Evolutionary conservation across 2,113 vertebrate genomes (phyloP).

Genomic region (Hydrolagus affinis): DNA sequence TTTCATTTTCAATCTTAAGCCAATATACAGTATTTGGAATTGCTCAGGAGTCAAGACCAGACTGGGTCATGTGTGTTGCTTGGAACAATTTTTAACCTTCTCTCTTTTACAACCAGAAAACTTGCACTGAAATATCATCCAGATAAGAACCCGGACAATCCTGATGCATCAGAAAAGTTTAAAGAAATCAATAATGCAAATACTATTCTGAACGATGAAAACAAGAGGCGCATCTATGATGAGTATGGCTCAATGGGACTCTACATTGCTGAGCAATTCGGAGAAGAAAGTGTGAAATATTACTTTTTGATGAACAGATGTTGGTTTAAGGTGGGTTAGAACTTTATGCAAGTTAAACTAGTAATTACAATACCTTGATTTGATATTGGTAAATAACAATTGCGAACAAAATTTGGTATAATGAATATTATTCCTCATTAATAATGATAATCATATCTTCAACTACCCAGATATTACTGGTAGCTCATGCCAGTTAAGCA

Average conservation of each 20-base stretch:
- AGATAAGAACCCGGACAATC: conserved; percentile 86
- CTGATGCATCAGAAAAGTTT: conserved; percentile 77
- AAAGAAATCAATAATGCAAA: conserved; percentile 94
- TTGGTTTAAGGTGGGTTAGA: conserved; percentile 82
- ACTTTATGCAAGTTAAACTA: not conserved
- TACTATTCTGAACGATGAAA: conserved; percentile 70
- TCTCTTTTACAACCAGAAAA: conserved; percentile 52
- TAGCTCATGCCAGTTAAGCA: too few species aligned
- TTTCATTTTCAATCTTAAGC: too few species aligned
- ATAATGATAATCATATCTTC: too few species aligned
- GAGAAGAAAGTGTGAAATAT: conserved; percentile 80
- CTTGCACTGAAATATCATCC: conserved; percentile 84
- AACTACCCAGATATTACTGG: too few species aligned
- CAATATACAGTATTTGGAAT: too few species aligned
- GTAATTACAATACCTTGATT: not conserved
- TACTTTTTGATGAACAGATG: conserved; percentile 85
- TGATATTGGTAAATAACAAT: too few species aligned
- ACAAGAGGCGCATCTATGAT: conserved; percentile 78
- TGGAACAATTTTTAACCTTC: not conserved
- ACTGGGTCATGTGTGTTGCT: not conserved
- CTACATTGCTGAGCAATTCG: conserved; percentile 83
- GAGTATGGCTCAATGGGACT: conserved; percentile 83
- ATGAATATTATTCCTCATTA: too few species aligned
- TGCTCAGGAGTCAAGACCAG: not conserved
- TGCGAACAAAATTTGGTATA: too few species aligned